Base-by-base conservation (phyloP, 2,797 vertebrate species). In the Bradypodion pumilum region DNA sequence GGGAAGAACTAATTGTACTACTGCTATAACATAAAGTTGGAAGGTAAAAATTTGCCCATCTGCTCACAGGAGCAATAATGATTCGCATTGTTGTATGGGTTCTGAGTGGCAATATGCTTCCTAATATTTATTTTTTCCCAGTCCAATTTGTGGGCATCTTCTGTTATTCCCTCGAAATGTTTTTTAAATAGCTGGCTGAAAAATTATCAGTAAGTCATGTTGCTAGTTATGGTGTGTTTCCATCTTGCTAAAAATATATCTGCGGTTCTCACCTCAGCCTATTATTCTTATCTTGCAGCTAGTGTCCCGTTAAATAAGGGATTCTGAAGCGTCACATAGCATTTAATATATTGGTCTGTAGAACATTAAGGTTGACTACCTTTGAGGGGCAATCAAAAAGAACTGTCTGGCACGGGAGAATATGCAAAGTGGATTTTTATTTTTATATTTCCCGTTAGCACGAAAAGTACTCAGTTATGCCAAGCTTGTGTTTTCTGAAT, bases 361-460 rank as follows among this genome's bases (percentile, higher is more conserved):
- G 85, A 89, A 88, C 88, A 85, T 32, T 87, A 85, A 52, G 85
- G 32, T 35, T 83, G 66, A 2, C n/a, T 63, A 92, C 82, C 81
- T 88, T 91, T 68, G 49, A 81, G 73, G 62, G 88, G 25, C 1
- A 25, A 83, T 93, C 76, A 87, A 32, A 86, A 87, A 88, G 85
- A 37, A 3, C 83, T 27, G 15, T 81, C 86, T 94, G 75, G 63
- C 74, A 89, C 83, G 87, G 44, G 68, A 88, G 88, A 86, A 92
- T 68, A 60, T 63, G 70, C 82, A 91, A 88, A 72, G 3, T 75
- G 85, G 87, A 81, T 92, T 90, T 92, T 90, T 86, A 80, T 40
- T 87, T 95, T 93, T 85, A 89, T 44, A 86, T 23, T 92, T 90
- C 91, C 66, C 82, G 86, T 86, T 85, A 83, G 49, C 88, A 84